Evolutionary conservation across 2,113 vertebrate genomes (phyloP).

Genomic region (Pterocles burchelli): DNA sequence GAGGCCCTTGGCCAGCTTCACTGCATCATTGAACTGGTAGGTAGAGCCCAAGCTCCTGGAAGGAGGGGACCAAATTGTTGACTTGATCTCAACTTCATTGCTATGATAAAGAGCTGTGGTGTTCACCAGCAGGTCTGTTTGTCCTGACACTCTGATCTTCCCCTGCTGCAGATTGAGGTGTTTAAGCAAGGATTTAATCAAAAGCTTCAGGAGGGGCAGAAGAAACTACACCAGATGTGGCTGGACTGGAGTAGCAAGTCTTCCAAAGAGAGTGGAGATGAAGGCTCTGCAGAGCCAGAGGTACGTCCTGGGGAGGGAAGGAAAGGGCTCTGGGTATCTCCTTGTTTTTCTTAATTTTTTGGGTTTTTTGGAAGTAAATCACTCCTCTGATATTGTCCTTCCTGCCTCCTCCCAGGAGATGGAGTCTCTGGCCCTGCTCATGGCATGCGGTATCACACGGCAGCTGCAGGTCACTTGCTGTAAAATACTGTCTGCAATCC

Average conservation of each 20-base stretch:
- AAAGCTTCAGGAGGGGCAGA: constrained; percentile 76
- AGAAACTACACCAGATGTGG: constrained; percentile 84
- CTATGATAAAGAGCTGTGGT: background rate
- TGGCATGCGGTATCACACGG: constrained; percentile 76
- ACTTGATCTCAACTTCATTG: fast-evolving
- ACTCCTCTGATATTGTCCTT: background rate
- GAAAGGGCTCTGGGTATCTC: background rate
- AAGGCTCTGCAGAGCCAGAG: constrained; percentile 11
- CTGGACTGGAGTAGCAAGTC: constrained; percentile 78
- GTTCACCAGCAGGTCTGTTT: background rate
- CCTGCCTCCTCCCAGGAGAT: constrained; percentile 33
- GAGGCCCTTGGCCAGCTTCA: constrained; percentile 77
- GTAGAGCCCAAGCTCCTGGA: background rate
- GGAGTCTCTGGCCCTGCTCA: constrained; percentile 61
- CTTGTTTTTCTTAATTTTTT: background rate
- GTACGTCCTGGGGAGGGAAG: constrained; percentile 19
- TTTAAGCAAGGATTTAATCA: constrained; percentile 76
- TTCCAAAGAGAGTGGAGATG: background rate
- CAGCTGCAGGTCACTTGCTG: constrained; percentile 79
- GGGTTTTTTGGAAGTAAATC: background rate
- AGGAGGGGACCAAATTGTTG: background rate
- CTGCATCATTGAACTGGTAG: constrained; percentile 82
- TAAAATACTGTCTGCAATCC: constrained; percentile 77
- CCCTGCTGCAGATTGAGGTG: constrained; percentile 21
- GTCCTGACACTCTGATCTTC: background rate